Conservation (phyloP, 2,888 invertebrate species). For the Clepsis dumicolana region DNA sequence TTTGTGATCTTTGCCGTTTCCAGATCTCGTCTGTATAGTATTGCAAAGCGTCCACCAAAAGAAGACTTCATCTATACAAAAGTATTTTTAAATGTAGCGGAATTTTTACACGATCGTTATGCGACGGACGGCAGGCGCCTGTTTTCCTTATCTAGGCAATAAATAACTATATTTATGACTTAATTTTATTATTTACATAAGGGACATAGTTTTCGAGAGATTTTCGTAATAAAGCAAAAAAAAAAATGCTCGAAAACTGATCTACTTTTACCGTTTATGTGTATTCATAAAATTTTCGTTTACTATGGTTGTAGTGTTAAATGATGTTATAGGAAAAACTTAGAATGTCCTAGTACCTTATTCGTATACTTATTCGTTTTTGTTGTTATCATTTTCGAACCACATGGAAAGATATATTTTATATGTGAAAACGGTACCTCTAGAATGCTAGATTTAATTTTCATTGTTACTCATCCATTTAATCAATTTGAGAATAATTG, state of each 20-base stretch:
- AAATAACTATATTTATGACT: not conserved
- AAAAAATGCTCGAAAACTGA: not conserved
- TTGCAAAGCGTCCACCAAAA: constrained; percentile 67
- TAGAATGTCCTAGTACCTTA: not conserved
- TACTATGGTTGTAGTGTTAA: not conserved
- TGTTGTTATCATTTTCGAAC: not conserved
- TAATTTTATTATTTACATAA: not conserved
- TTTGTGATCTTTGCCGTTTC: constrained; percentile 43
- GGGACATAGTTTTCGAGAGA: not conserved
- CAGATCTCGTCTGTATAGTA: constrained; percentile 64
- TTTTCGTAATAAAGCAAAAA: not conserved
- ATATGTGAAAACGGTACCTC: not conserved
- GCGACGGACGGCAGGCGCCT: constrained; percentile 3
- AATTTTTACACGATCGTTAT: constrained; percentile 26
- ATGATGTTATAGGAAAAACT: not conserved
- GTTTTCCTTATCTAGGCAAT: not conserved
- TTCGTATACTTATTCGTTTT: not conserved
- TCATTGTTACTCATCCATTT: not conserved
- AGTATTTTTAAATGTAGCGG: constrained; percentile 42
- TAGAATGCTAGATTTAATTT: not conserved
- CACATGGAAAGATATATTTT: not conserved
- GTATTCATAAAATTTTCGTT: not conserved
- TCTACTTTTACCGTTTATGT: not conserved
- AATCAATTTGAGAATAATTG: not conserved
- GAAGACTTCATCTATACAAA: constrained; percentile 67